Evolutionary conservation across 2,888 invertebrate species (phyloP), one percentile per base, ranked within the genome.

Genomic region (Heliconius ismenius): DNA sequence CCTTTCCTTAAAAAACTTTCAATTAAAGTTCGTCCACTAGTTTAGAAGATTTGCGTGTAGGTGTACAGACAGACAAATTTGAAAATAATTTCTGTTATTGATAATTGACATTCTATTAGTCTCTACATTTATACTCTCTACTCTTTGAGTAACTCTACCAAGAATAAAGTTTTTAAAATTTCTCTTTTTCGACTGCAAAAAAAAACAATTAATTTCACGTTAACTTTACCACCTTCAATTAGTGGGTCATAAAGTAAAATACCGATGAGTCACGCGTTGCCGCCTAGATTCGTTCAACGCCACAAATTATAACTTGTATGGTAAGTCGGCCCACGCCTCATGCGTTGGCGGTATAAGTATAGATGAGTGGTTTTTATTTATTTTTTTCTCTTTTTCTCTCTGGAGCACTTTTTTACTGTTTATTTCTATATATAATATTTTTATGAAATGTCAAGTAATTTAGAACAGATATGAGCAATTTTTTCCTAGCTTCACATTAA

Each of bases 281-380:
- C 64, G 36, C 36, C 54, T 63, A 75, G 58, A 58, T 70, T 70
- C 63, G 75, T 70, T 58, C n/a, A 54, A 64, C 54, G 26, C n/a
- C 79, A 80, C 75, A 79, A 78, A 81, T 80, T 80, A 80, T 79
- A 80, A 79, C 79, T 75, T 75, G 81, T 80, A 80, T 76, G 78
- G 76, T 77, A 75, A 73, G 78, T 80, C 78, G 24, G 67, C 82
- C 82, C 80, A 81, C 82, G 80, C 76, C 21, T 77, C 36, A 49
- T 74, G 81, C 80, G 82, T 81, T 80, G 82, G 82, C 79, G 79
- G 78, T 62, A 64, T 73, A 74, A 54, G 75, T 70, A 58, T 58
- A 58, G 70, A 70, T 63, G 54, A 62, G 39, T 67, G 26, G 74
- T 62, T 58, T 68, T 74, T 70, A 7, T 72, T 74, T 73, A 43